Conservation (phyloP, 2,888 invertebrate species). For the Heliconius ismenius region DNA sequence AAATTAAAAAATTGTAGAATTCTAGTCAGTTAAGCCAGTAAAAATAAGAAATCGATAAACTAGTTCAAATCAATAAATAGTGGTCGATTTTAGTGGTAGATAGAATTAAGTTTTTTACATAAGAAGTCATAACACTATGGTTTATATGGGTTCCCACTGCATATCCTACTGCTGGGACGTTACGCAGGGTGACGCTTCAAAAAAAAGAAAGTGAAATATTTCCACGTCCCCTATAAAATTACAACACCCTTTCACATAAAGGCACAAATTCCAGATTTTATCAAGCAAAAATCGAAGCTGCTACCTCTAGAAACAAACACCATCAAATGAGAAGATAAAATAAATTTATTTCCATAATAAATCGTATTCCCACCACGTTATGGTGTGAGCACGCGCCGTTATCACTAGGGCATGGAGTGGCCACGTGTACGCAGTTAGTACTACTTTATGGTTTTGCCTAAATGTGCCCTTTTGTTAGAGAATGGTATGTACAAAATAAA, state of each 20-base stretch:
- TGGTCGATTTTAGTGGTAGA: too few relatives aligned
- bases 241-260: not conserved
- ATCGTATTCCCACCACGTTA: slow-evolving; percentile 34
- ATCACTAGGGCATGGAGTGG: slow-evolving; percentile 61
- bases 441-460: slow-evolving; percentile 38
- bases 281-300: not conserved
- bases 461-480: slow-evolving; percentile 29
- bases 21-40: too few relatives aligned
- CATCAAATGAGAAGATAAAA: not conserved
- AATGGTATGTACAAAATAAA: not conserved
- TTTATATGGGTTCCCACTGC: not conserved
- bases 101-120: too few relatives aligned
- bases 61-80: too few relatives aligned
- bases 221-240: not conserved
- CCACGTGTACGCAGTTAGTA: slow-evolving; percentile 71
- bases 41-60: too few relatives aligned
- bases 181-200: not conserved
- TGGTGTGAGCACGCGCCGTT: slow-evolving; percentile 33
- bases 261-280: not conserved
- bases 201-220: not conserved
- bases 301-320: slow-evolving; percentile 6
- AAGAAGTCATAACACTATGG: too few relatives aligned
- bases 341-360: slow-evolving; percentile 21
- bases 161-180: too few relatives aligned
- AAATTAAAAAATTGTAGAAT: too few relatives aligned